These are phyloP conservation scores for Melipona beecheii DNA, from an alignment of 2,888 invertebrate species.

Conservation along the genomic window DNA sequence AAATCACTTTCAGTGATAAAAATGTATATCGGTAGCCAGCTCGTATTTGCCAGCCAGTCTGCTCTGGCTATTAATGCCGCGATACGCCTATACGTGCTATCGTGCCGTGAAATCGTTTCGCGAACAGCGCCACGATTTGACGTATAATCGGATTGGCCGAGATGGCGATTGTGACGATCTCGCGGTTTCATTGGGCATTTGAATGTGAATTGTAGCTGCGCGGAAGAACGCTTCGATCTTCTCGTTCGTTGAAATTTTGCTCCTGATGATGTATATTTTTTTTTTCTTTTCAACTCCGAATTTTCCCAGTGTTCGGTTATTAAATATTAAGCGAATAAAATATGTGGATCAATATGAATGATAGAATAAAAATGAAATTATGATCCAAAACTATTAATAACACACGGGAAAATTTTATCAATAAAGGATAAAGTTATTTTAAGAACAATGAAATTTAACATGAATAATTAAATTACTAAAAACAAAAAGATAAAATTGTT, in stretches of 20 bases:
- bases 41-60: slow-evolving; percentile 22
- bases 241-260: not conserved
- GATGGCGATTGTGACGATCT: slow-evolving; percentile 24
- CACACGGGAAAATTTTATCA: no score
- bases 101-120: slow-evolving; percentile 33
- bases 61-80: slow-evolving; percentile 31
- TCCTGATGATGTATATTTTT: not conserved
- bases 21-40: not conserved
- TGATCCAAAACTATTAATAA: no score
- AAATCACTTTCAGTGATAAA: no score
- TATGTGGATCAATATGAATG: not conserved
- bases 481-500: no score
- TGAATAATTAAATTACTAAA: no score
- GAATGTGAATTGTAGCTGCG: slow-evolving; percentile 14
- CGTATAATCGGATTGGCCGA: slow-evolving; percentile 37
- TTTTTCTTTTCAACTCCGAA: no score
- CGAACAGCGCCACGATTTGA: slow-evolving; percentile 5
- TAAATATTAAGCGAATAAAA: not conserved
- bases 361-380: not conserved
- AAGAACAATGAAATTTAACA: no score
- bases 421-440: no score
- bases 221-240: slow-evolving; percentile 1
- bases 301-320: no score
- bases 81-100: not conserved
- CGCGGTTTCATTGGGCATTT: slow-evolving; percentile 31